phyloP scores from a whole-genome alignment of 1,140 invertebrate genomes.

The Gyrodactylus salaris region DNA sequence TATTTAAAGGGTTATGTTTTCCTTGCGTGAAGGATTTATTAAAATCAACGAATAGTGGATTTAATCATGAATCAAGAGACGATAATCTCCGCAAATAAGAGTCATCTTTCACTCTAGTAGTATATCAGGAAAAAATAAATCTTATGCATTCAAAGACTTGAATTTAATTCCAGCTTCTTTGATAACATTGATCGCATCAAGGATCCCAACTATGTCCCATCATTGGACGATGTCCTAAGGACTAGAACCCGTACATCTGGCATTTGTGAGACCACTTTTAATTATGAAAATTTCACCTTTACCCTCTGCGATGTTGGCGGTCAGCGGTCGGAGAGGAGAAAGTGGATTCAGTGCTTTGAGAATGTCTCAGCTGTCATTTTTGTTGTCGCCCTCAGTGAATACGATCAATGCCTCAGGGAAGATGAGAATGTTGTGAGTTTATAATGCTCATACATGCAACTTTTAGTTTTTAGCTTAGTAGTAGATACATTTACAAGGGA shows the following conservation, averaged over 20 bases:
- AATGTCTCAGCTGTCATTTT: slow-evolving; percentile 30
- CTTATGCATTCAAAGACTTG: no score
- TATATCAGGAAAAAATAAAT: no score
- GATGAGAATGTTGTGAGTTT: slow-evolving; percentile 23
- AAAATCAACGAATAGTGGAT: no score
- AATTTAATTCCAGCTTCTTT: slow-evolving; percentile 23
- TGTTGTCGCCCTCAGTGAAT: slow-evolving; percentile 26
- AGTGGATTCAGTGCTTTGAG: slow-evolving; percentile 31
- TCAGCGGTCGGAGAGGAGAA: slow-evolving; percentile 26
- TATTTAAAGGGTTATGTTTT: no score
- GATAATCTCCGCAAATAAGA: neutral
- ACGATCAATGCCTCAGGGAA: slow-evolving; percentile 64
- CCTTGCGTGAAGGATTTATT: no score
- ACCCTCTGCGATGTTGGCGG: slow-evolving; percentile 28
- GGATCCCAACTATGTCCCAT: slow-evolving; percentile 76
- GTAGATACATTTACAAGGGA: no score
- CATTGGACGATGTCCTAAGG: slow-evolving; percentile 90
- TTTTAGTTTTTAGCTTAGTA: neutral
- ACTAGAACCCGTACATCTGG: slow-evolving; percentile 98
- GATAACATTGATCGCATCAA: slow-evolving; percentile 60
- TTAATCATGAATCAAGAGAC: no score
- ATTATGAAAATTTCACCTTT: slow-evolving; percentile 37
- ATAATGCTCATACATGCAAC: neutral
- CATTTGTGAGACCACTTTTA: slow-evolving; percentile 97
- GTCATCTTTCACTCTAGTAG: neutral